A percentile compares a stretch with the other conserved stretches of the same genome.
Evolutionary conservation across 2,113 vertebrate genomes (phyloP).

Genomic region (Daphoenositta chrysoptera): DNA sequence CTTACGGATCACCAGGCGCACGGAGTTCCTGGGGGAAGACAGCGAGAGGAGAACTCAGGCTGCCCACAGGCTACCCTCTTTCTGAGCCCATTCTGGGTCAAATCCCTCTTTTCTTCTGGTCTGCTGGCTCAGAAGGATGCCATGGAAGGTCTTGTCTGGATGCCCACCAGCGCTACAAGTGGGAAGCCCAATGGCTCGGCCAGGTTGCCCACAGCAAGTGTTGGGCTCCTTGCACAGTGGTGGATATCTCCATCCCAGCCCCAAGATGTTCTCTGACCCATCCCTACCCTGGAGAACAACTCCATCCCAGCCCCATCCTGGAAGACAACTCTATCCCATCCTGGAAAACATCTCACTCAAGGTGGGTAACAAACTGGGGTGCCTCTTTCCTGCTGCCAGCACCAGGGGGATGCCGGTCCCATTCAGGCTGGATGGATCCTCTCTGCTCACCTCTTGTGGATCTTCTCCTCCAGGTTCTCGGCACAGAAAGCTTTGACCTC

Average conservation of each 20-base stretch:
- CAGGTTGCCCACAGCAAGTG: background rate
- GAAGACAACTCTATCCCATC: background rate
- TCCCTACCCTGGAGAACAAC: background rate
- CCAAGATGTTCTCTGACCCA: background rate
- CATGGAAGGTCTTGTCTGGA: background rate
- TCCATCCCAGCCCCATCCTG: background rate
- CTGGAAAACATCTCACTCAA: background rate
- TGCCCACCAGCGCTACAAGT: background rate
- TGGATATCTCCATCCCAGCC: background rate
- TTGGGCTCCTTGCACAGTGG: background rate
- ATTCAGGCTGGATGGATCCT: background rate
- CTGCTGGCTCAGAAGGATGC: background rate
- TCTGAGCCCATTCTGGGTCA: background rate
- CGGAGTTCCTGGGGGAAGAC: conserved; percentile 82
- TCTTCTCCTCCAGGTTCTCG: conserved; percentile 91
- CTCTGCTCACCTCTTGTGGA: conserved; percentile 87
- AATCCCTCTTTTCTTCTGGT: background rate
- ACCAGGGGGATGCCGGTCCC: background rate
- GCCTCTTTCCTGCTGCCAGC: background rate
- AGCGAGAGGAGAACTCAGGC: fast-evolving
- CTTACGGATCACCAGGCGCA: conserved; percentile 92
- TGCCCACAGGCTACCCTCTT: fast-evolving
- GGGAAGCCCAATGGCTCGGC: fast-evolving
- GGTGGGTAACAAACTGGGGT: background rate
- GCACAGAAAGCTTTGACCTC: conserved; percentile 96